Evolutionary conservation across 2,888 invertebrate genomes (phyloP), one percentile per base, ranked within the genome.

Genomic region (Dioctria rufipes): DNA sequence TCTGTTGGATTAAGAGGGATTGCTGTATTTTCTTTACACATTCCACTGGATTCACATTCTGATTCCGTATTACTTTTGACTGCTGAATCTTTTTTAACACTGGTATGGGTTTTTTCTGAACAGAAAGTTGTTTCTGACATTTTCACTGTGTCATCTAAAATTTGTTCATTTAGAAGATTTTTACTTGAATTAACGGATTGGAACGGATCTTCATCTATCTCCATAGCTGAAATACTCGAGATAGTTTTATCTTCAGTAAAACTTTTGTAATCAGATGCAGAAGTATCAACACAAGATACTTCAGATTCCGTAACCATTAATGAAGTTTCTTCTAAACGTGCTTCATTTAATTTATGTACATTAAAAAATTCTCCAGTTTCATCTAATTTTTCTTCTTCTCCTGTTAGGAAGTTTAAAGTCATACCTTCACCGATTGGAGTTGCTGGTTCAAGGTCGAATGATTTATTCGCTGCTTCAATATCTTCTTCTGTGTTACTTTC

Each of bases 61-160:
- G 25, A 25, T 25, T 25, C 25, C 25, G 25, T 25, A 13, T 58
- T n/a, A 6, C 6, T 5, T 11, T 69, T 71, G 2, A 3, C 25
- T 4, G 51, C 5, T 5, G 40, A 6, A 9, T 40, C 46, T 9
- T 42, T 61, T 9, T 13, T 25, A 69, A 39, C 58, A 80, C 60
- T 5, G 81, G 82, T 37, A 83, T 78, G 42, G 25, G 25, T 25
- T 2, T 25, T 25, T 13, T 84, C 80, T 11, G 54, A 54, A 54
- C 11, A 11, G 1, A n/a, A 0, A 11, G 9, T 54, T 54, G 11
- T n/a, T 11, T 11, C 58, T 0, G 73, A 8, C 4, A 43, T 5
- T 43, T 42, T 66, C 2, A 5, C 42, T 40, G 37, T 63, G 39
- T 37, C 40, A 40, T 63, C 63, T 8, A 63, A 9, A 63, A 39